These are phyloP conservation scores for Distichodus sexfasciatus DNA, from an alignment of 2,797 vertebrate genomes.

Conservation along the genomic window DNA sequence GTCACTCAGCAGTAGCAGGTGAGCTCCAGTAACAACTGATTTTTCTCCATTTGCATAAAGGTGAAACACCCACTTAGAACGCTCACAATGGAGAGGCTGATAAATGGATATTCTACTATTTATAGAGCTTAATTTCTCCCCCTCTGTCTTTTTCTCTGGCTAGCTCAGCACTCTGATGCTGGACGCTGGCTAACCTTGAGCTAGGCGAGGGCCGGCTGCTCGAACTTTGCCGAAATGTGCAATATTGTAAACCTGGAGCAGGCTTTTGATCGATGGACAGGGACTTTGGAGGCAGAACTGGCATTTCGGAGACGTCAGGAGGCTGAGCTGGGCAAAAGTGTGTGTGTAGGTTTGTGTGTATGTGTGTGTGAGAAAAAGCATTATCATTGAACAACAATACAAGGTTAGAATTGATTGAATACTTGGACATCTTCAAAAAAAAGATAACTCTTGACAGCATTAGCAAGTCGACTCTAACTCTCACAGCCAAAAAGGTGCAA, in stretches of 20 bases:
- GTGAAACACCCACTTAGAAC: too few relatives aligned
- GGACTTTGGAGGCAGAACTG: constrained; percentile 55
- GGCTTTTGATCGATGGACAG: constrained; percentile 61
- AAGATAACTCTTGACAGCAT: not conserved
- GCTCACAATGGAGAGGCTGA: too few relatives aligned
- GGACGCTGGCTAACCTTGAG: constrained; percentile 50
- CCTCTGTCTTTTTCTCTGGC: not conserved
- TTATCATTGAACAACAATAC: not conserved
- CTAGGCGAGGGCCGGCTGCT: constrained; percentile 53
- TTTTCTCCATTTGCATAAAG: too few relatives aligned
- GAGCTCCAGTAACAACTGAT: too few relatives aligned
- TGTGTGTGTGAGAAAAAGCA: constrained; percentile 15
- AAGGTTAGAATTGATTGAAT: constrained; percentile 18
- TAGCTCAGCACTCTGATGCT: constrained; percentile 44
- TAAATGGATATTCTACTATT: not conserved
- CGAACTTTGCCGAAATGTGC: constrained; percentile 66
- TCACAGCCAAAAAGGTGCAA: not conserved
- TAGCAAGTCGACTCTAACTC: not conserved
- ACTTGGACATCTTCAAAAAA: not conserved
- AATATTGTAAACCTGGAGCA: constrained; percentile 53
- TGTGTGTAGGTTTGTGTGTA: constrained; percentile 2
- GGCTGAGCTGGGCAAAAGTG: constrained; percentile 59
- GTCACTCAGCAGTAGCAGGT: too few relatives aligned
- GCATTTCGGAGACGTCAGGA: constrained; percentile 57
- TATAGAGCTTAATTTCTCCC: not conserved